Evolutionary conservation across 2,797 vertebrate species (phyloP), one percentile per base, ranked within the genome.

Genomic region (Cichlasoma orientale): DNA sequence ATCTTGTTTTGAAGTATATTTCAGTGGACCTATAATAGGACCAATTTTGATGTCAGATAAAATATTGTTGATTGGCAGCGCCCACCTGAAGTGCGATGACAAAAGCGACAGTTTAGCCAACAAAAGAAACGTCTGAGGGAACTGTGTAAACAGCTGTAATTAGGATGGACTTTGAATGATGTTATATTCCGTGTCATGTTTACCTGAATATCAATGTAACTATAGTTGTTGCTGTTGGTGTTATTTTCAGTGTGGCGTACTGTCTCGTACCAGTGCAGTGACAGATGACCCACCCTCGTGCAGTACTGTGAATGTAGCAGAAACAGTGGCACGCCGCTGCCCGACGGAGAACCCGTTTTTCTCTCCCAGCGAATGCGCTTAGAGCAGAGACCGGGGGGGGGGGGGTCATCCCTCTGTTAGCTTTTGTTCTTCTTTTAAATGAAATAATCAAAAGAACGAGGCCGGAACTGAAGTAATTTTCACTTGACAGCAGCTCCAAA

Each of bases 221-320:
- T 72, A 3, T 86, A 59, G 77, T 79, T 74, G 21, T 84, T 75
- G 72, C 85, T 2, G 71, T 88, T 29, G 23, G 73, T 91, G 89
- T 70, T 84, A 88, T 91, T 85, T 81, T 59, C 47, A 33, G 66
- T 85, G 33, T 84, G 31, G 58, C 58, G 78, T 89, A 36, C 77
- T 81, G 82, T 90, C 38, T 84, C 33, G 84, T 91, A 23, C 66
- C 74, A 53, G 87, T 90, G 87, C 80, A 59, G 74, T 72, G 79
- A 83, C 86, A 78, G 86, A 54, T 41, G 38, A 75, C 66, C 80
- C 50, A 41, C 87, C 82, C 77, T 81, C 47, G 71, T 74, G 68
- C 85, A 81, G 82, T 87, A 54, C 82, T 74, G 87, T 90, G 81
- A 86, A 88, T 87, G 84, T 82, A 91, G 91, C 84, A 79, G 61